Evolutionary conservation across 2,797 vertebrate genomes (phyloP), one percentile per base, ranked within the genome.

Genomic region (Limosa lapponica): DNA sequence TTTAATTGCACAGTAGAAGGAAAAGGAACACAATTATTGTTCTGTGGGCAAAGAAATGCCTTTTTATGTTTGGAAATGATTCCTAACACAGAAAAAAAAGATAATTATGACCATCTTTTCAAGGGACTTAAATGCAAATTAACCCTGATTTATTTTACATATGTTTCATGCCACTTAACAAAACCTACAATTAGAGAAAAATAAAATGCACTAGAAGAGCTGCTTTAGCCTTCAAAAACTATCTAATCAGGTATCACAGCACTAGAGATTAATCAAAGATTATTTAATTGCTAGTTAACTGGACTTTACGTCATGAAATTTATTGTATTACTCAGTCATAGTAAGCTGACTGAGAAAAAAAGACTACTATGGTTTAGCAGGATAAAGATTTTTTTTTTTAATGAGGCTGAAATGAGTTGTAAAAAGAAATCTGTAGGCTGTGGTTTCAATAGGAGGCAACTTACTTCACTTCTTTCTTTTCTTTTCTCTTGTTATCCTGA

Each of bases 51-150:
- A 87, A 79, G 43, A 95, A 90, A 83, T 90, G 43, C 23, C 36
- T 85, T 85, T 96, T 94, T 86, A 64, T 87, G 75, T 84, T 79
- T 79, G 48, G 58, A 87, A 91, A 91, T 46, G 75, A 75, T 78
- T 86, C 54, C 18, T 83, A 83, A 74, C 34, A 58, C 13, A 75
- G 39, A 36, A 78, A 82, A 94, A 94, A 85, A 87, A 25, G 6
- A 79, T 27, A 82, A 87, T 94, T 87, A 91, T n/a, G 43, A 70
- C 18, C 32, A 51, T 58, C 30, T 94, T 70, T 96, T 90, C 54
- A 88, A 95, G 75, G 69, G 43, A 79, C 93, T 95, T 95, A 88
- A 94, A 95, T 87, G 85, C 69, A 95, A 93, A 96, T 92, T 92
- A 93, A 94, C 27, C 17, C 46, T 90, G 62, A 83, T 87, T 37